Base-by-base conservation (phyloP, 2,113 vertebrate genomes). In the Capreolus pygargus region DNA sequence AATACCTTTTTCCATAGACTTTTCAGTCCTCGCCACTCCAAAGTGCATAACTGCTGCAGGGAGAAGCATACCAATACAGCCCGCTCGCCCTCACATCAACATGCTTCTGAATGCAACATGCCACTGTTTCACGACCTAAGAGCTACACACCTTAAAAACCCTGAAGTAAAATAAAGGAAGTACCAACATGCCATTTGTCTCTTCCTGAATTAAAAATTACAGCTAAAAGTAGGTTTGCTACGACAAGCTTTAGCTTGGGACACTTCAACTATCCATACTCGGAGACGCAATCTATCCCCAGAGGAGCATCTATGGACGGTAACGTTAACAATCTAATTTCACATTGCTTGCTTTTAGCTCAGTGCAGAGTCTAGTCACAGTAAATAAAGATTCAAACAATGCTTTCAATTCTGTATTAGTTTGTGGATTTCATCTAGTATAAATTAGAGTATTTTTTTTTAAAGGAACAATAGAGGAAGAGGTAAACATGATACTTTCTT, bases 371-470 rank as follows among this genome's bases (percentile, higher is more conserved):
- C 86, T 96, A 91, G 19, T 96, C 60, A 54, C 78, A 88, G 70
- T 89, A 52, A 93, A 97, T 92, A 54, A 93, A 97, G 94, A 54
- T 27, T 78, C 97, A 97, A 96, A 95, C 97, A 97, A 57, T 54
- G 85, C 94, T 97, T 98, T 60, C 70, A 94, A 95, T 95, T 98
- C 90, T 97, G 25, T 96, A 91, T 86, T 97, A 45, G 87, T 94
- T 97, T 36, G 95, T 97, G 96, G 97, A 85, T 97, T 98, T 98
- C 98, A 97, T 97, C 97, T 74, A 98, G 67, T 97, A 97, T 97
- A 94, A 98, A 97, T 98, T 96, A 98, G 3, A 74, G 16, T 30
- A 23, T 54, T 58, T 36, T 95, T 96, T 89, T 60, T 58, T 94
- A 97, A 95, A 92, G 60, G 97, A 96, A 45, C 52, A 95, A 96